Evolutionary conservation across 1,140 invertebrate genomes (phyloP), one percentile per base, ranked within the genome.

Genomic region (Drosophila bipectinata): DNA sequence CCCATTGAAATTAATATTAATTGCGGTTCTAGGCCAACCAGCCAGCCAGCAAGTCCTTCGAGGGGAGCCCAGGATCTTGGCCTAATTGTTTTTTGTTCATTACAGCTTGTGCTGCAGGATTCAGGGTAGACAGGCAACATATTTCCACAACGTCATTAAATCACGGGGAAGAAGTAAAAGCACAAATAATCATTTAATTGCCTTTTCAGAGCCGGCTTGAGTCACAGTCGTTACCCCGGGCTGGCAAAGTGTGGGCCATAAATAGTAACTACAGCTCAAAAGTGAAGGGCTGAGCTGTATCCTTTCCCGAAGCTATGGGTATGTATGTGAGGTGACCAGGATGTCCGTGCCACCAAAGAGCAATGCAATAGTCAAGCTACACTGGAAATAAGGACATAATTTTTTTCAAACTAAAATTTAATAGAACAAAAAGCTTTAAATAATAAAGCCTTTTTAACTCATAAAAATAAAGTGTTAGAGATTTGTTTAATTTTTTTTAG

Each of bases 111-210:
- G 41, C 48, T 14, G 41, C 41, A 44, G 49, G 51, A 41, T 45
- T 10, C 26, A 7, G 14, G 52, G 53, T 53, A 62, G 72, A 57
- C 71, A 49, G 74, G 53, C 61, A 73, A 72, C 79, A 58, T 73
- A 74, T 85, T 85, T 74, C 28, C 63, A 84, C 73, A 69, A 39
- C 68, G 63, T 87, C 81, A 85, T 77, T 71, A 81, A 73, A 79
- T 69, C 49, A 63, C 59, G 48, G 56, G 7, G 21, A 12, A 21
- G 62, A 56, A 60, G 72, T 55, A 78, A 66, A 74, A 82, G 60
- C 74, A 64, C 79, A 83, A 79, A 83, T 83, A 79, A 83, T 83
- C 79, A 83, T 83, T 79, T 83, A 84, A 83, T 83, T 75, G 79
- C 72, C 54, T 72, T 72, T 58, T 39, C 53, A 56, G 28, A n/a